Evolutionary conservation across 2,113 vertebrate genomes (phyloP).

Genomic region (Galeopterus variegatus): DNA sequence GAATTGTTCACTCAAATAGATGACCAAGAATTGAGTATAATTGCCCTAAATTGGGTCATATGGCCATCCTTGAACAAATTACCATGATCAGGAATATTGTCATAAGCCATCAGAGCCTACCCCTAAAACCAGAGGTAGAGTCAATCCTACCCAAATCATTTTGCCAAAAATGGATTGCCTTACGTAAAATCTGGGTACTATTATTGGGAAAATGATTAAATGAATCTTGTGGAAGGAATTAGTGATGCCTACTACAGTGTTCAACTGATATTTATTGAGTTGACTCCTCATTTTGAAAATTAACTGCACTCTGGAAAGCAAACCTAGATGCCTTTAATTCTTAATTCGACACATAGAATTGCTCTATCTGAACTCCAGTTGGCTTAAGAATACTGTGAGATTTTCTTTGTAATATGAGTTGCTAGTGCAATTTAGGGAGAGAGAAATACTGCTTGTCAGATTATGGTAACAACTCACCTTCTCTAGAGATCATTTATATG

Average conservation of each 20-base stretch:
- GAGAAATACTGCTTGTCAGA: constrained; percentile 37
- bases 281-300: constrained; percentile 52
- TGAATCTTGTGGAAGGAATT: background rate
- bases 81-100: background rate
- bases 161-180: background rate
- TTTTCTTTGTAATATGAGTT: background rate
- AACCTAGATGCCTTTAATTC: constrained; percentile 28
- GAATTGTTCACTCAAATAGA: background rate
- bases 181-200: background rate
- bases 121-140: background rate
- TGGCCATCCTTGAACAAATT: background rate
- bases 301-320: constrained; percentile 48
- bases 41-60: background rate
- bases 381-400: background rate
- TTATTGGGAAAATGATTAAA: constrained; percentile 3
- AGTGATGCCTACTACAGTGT: background rate
- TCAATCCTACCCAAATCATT: background rate
- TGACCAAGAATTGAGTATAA: background rate
- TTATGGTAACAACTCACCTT: constrained; percentile 5
- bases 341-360: constrained; percentile 39
- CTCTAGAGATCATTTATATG: constrained; percentile 43
- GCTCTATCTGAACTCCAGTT: background rate
- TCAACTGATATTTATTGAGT: constrained; percentile 3
- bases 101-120: background rate
- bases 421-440: constrained; percentile 8